Percentiles rank a stretch among this genome's conserved stretches.
These are phyloP conservation scores for Stegostoma tigrinum DNA, from an alignment of 2,113 vertebrate species.

Conservation along the genomic window DNA sequence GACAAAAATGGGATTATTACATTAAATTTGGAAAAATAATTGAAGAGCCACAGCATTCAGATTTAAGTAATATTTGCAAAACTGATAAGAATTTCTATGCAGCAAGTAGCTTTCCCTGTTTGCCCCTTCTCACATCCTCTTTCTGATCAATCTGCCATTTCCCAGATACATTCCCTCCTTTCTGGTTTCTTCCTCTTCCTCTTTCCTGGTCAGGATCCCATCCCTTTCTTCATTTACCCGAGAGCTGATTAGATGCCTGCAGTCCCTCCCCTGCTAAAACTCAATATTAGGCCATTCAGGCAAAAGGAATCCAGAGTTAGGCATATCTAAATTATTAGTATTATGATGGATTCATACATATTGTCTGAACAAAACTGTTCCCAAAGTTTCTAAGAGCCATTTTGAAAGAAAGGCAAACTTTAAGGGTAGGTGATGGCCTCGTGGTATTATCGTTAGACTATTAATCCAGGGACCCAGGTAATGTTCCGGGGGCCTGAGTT, in stretches of 20 bases:
- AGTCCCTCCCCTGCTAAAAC: neutral
- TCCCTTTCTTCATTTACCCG: neutral
- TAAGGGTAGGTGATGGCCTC: no score
- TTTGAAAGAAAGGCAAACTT: neutral
- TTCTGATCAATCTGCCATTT: neutral
- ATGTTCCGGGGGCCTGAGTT: no score
- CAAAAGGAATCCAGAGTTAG: neutral
- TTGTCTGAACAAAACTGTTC: neutral
- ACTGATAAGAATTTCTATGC: neutral
- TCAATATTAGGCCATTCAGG: neutral
- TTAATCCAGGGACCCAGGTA: no score
- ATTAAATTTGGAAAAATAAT: neutral
- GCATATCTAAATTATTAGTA: neutral
- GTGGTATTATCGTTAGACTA: no score
- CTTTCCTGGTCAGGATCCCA: neutral
- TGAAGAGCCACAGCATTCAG: neutral
- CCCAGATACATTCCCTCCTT: neutral
- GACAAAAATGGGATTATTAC: neutral
- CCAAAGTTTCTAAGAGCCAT: neutral
- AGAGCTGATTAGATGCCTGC: neutral
- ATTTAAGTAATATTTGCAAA: neutral
- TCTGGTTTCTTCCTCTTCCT: neutral
- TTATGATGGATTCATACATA: neutral
- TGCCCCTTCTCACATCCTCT: neutral
- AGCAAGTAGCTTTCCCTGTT: neutral